Evolutionary conservation across 2,888 invertebrate species (phyloP).

Genomic region (Mythimna ferrago): DNA sequence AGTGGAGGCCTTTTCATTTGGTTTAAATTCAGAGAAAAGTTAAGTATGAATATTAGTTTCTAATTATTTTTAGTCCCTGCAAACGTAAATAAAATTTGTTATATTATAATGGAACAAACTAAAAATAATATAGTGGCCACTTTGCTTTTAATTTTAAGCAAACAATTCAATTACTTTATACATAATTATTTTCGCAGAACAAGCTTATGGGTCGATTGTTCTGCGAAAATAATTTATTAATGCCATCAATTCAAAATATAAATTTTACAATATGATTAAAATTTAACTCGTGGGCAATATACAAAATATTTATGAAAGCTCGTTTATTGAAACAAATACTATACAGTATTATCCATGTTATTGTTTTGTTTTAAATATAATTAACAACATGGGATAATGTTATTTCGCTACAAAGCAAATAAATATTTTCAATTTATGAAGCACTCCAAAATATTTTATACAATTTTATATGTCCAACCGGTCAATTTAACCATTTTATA

Average conservation of each 20-base stretch:
- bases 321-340: constrained; percentile 4
- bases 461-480: constrained; percentile 36
- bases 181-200: too few species aligned
- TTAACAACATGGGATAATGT: not conserved
- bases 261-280: not conserved
- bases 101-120: not conserved
- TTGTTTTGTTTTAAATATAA: constrained; percentile 16
- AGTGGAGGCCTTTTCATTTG: not conserved
- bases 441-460: constrained; percentile 19
- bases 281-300: not conserved
- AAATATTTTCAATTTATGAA: constrained; percentile 13
- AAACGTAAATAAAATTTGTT: not conserved
- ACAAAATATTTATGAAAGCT: constrained; percentile 8
- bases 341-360: not conserved
- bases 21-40: not conserved
- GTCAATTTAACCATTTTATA: constrained; percentile 56
- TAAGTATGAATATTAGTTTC: not conserved
- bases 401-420: constrained; percentile 5
- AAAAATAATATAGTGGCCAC: not conserved
- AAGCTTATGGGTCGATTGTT: not conserved
- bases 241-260: not conserved
- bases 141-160: not conserved
- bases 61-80: not conserved
- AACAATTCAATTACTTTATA: not conserved
- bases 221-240: not conserved